A percentile compares a stretch with the other conserved stretches of the same genome.
Evolutionary conservation across 2,797 vertebrate species (phyloP).

Genomic region (Argentina silus): DNA sequence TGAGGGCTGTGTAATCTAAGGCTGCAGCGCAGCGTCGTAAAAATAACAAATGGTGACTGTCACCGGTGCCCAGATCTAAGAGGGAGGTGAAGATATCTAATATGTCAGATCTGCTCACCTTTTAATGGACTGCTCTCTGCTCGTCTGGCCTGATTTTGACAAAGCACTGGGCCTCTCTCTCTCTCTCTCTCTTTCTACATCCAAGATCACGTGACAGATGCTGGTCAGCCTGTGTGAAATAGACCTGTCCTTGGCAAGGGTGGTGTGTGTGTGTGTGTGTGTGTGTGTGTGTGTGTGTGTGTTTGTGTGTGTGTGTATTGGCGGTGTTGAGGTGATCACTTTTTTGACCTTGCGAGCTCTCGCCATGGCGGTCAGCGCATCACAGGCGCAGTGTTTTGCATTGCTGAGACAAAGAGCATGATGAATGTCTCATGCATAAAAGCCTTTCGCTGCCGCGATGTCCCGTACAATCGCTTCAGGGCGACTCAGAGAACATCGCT

Average conservation of each 20-base stretch:
- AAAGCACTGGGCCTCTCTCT: slow-evolving; percentile 63
- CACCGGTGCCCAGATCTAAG: slow-evolving; percentile 71
- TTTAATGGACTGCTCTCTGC: slow-evolving; percentile 81
- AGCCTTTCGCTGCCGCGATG: slow-evolving; percentile 7
- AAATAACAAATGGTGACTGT: slow-evolving; percentile 83
- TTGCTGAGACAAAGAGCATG: slow-evolving; percentile 37
- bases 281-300: background rate
- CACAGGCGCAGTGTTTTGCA: slow-evolving; percentile 40
- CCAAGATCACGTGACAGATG: slow-evolving; percentile 53
- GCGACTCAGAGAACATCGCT: slow-evolving; percentile 12
- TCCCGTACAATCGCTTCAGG: background rate
- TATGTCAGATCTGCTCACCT: slow-evolving; percentile 78
- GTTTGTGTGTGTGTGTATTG: background rate
- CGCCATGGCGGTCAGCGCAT: slow-evolving; percentile 19
- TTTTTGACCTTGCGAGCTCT: slow-evolving; percentile 45
- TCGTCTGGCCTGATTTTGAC: slow-evolving; percentile 74
- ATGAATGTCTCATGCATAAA: slow-evolving; percentile 49
- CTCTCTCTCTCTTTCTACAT: slow-evolving; percentile 28
- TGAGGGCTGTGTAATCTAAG: slow-evolving; percentile 81
- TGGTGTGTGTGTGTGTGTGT: background rate
- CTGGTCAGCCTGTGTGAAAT: slow-evolving; percentile 62
- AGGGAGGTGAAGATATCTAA: slow-evolving; percentile 76
- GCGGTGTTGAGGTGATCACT: slow-evolving; percentile 37
- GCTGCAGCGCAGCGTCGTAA: slow-evolving; percentile 78
- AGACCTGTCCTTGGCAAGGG: slow-evolving; percentile 75